Conservation (phyloP, 2,888 invertebrate genomes). For the Arenicola marina region DNA sequence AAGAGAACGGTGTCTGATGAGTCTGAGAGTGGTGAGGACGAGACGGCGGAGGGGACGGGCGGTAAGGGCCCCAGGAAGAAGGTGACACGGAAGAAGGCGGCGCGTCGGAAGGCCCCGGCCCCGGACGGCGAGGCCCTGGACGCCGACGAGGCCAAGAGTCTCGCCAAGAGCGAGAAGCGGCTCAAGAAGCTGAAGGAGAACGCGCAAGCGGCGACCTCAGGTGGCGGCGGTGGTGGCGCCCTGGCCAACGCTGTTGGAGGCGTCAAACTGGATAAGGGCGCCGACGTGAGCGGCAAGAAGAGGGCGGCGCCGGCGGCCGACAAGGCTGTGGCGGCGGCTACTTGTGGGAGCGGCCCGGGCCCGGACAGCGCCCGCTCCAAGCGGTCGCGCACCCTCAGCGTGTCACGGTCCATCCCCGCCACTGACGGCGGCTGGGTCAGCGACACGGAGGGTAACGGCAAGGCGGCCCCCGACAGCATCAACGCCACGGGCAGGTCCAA, state of each 20-base stretch:
- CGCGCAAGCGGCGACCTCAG: conserved; percentile 14
- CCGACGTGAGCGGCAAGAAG: too few relatives aligned
- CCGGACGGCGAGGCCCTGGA: not conserved
- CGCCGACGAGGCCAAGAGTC: not conserved
- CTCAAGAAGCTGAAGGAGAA: conserved; percentile 9
- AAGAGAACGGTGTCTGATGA: conserved; percentile 17
- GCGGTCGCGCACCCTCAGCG: not conserved
- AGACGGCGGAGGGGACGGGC: conserved; percentile 25
- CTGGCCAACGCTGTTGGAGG: too few relatives aligned
- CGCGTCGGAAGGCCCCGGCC: too few relatives aligned
- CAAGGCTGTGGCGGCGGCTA: not conserved
- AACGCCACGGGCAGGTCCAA: conserved; percentile 25
- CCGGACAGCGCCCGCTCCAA: too few relatives aligned
- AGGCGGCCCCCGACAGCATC: not conserved
- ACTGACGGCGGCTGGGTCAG: conserved; percentile 9
- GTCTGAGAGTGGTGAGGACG: conserved; percentile 17
- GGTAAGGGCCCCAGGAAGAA: conserved; percentile 9
- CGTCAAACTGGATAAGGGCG: too few relatives aligned
- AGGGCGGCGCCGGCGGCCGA: too few relatives aligned
- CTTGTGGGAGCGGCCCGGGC: too few relatives aligned
- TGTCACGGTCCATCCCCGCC: not conserved
- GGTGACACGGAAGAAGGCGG: conserved; percentile 5
- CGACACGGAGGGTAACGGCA: conserved; percentile 16
- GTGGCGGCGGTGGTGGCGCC: too few relatives aligned
- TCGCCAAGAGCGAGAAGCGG: not conserved